Base-by-base conservation (phyloP, 1,140 invertebrate genomes). In the Calephelis virginiensis region DNA sequence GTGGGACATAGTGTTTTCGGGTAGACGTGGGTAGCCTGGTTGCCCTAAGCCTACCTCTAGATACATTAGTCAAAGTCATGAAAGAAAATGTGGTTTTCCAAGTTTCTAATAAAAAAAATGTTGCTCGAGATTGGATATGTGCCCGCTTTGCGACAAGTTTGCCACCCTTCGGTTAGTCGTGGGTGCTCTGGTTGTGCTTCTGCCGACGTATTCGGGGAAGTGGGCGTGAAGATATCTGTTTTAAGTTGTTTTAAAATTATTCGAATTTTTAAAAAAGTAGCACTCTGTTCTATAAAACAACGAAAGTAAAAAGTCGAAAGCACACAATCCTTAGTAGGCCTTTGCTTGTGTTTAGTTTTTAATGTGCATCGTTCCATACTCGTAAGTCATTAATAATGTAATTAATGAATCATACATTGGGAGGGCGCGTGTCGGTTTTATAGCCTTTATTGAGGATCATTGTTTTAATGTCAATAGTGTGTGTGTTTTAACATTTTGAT, bases 371-470 rank as follows among this genome's bases (percentile, higher is more conserved):
- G 70, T 78, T 73, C 75, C 63, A 63, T 65, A 59, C 73, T 67
- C 73, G 71, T 76, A 76, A 68, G 68, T 65, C 66, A 69, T 82
- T 75, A 83, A 78, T 83, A 81, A 81, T 84, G 67, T 70, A 77
- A 76, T 68, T 73, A 80, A 76, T 76, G 69, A 73, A 71, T 75
- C 78, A 76, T 79, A 72, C 70, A 37, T 59, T 37, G 53, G 28
- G 73, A 72, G 73, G 70, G 74, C 81, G 81, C 83, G 78, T 82
- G 83, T 71, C 79, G 50, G 43, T 71, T 86, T 88, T 84, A 88
- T 86, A 71, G 74, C 65, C 63, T 67, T 61, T 67, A 72, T 65
- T 61, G 59, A 45, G 64, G 63, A 72, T 72, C 72, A 73, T 78
- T 78, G 65, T 73, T 73, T 73, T 67, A 67, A 56, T 62, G 68